A percentile compares a stretch with the other conserved stretches of the same genome.
Conservation (phyloP, 2,113 vertebrate genomes). For the Chionodraco myersi region DNA sequence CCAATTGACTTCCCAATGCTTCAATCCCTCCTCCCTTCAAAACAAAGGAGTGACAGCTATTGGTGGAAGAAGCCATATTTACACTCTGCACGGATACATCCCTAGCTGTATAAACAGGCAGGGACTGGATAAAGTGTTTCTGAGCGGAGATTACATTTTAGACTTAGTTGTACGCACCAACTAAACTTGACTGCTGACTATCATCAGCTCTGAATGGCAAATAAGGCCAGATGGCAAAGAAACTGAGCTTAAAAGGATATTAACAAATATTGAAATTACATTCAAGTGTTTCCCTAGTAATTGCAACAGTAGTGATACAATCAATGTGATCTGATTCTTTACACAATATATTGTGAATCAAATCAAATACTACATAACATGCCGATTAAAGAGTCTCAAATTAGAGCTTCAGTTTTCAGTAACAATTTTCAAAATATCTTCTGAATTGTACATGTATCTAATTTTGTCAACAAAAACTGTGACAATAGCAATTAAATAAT, state of each 20-base stretch:
- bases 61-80: slow-evolving; percentile 60
- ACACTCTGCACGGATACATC: slow-evolving; percentile 52
- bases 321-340: not conserved
- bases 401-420: not conserved
- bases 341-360: not conserved
- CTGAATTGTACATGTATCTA: not conserved
- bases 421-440: not conserved
- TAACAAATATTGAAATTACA: not conserved
- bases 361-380: not conserved
- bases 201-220: not conserved
- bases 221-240: slow-evolving; percentile 22
- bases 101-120: slow-evolving; percentile 52
- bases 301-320: not conserved
- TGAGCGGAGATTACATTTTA: not conserved
- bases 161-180: not conserved
- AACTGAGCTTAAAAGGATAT: slow-evolving; percentile 19
- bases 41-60: slow-evolving; percentile 76
- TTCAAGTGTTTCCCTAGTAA: not conserved
- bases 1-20: slow-evolving; percentile 83
- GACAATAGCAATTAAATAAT: not conserved
- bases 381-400: not conserved
- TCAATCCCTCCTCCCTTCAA: slow-evolving; percentile 85
- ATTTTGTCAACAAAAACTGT: not conserved
- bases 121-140: slow-evolving; percentile 10
- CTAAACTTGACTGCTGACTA: not conserved